Percentiles rank a stretch among this genome's conserved stretches.
Conservation (phyloP, 2,888 invertebrate species). For the Amphipyra tragopoginis region DNA sequence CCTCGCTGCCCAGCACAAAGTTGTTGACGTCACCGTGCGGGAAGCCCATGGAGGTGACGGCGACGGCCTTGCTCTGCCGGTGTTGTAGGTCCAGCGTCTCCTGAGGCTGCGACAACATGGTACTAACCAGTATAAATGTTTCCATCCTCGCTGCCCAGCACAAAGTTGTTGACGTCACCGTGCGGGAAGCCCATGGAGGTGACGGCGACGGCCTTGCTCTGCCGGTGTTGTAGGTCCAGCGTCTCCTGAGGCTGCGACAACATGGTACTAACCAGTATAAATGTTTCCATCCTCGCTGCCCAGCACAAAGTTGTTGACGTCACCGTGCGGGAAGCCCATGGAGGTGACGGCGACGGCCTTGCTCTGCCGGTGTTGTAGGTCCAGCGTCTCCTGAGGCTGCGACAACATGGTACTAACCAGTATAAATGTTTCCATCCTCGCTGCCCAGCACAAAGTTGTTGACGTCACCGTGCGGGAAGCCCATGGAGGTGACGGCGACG, state of each 20-base stretch:
- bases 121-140: too few species aligned
- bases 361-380: constrained; percentile 96
- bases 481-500: constrained; percentile 97
- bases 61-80: constrained; percentile 97
- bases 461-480: constrained; percentile 97
- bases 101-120: constrained; percentile 98
- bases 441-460: constrained; percentile 99
- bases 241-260: constrained; percentile 98
- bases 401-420: too few species aligned
- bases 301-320: constrained; percentile 99
- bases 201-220: constrained; percentile 97
- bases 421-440: constrained; percentile 99
- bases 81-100: constrained; percentile 97
- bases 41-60: constrained; percentile 97
- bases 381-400: constrained; percentile 98
- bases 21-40: constrained; percentile 99
- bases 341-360: constrained; percentile 97
- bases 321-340: constrained; percentile 97
- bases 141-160: constrained; percentile 99
- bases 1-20: constrained; percentile 98
- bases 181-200: constrained; percentile 97
- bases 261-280: too few species aligned
- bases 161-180: constrained; percentile 99
- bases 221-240: constrained; percentile 96
- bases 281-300: constrained; percentile 99